Conservation (phyloP, 2,113 vertebrate genomes). For the Apteryx owenii region DNA sequence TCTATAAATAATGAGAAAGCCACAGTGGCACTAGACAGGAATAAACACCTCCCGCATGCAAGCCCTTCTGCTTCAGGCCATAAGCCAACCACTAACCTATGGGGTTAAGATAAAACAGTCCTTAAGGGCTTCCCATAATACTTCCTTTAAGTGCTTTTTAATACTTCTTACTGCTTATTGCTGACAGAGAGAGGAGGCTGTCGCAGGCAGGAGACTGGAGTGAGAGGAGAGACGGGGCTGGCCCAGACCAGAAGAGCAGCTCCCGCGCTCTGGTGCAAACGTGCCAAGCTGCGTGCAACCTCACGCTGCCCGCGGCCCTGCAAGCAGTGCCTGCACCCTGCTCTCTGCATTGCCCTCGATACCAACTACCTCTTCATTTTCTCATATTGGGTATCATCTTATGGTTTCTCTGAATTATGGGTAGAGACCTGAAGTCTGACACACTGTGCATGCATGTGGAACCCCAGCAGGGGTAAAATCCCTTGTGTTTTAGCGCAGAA, state of each 20-base stretch:
- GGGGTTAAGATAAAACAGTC: background rate
- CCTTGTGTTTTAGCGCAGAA: background rate
- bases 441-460: fast-evolving
- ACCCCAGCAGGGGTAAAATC: background rate
- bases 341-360: fast-evolving
- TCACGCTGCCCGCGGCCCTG: fast-evolving
- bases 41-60: fast-evolving
- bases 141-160: background rate
- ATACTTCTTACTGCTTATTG: background rate
- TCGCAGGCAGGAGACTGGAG: background rate
- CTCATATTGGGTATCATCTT: fast-evolving
- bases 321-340: background rate
- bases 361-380: background rate
- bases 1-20: background rate
- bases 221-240: background rate
- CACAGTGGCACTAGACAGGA: background rate
- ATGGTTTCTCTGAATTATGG: fast-evolving
- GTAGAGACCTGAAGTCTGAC: background rate
- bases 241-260: background rate
- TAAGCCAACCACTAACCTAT: background rate
- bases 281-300: background rate
- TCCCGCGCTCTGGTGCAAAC: background rate
- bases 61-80: background rate
- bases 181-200: background rate
- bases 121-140: background rate